Conservation (phyloP, 2,113 vertebrate genomes). For the Python bivittatus region DNA sequence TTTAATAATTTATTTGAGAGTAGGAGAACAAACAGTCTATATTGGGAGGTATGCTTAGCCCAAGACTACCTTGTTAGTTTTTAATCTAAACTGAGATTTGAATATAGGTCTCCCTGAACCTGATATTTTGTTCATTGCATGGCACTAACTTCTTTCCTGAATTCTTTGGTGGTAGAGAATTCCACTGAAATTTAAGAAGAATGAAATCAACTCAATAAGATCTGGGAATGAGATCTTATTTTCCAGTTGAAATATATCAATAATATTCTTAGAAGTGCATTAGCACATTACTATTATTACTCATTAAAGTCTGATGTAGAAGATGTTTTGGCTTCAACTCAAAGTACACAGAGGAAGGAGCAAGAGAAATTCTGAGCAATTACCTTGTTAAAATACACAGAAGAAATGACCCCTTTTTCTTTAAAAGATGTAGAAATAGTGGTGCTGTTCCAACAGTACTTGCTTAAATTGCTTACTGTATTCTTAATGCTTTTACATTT, state of each 20-base stretch:
- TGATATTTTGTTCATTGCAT: not conserved
- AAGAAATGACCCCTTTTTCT: not conserved
- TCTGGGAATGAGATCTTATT: not conserved
- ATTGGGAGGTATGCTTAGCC: not conserved
- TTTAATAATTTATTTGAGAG: not conserved
- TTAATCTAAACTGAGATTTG: not conserved
- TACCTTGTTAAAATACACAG: not conserved
- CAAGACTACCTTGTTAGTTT: not conserved
- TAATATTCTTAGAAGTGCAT: not conserved
- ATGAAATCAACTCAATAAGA: not conserved
- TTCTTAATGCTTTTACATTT: conserved; percentile 19
- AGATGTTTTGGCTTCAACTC: not conserved
- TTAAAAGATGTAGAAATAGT: conserved; percentile 3
- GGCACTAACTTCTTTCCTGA: not conserved
- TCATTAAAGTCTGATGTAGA: not conserved
- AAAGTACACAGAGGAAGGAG: not conserved
- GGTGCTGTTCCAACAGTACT: not conserved
- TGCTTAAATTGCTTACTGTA: not conserved
- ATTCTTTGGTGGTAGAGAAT: not conserved
- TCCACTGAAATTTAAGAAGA: not conserved
- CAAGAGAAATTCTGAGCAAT: not conserved
- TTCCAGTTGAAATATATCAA: not conserved
- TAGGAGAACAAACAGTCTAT: not conserved
- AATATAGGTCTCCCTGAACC: not conserved
- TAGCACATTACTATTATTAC: not conserved